Evolutionary conservation across 1,140 invertebrate species (phyloP), one percentile per base, ranked within the genome.

Genomic region (Sycophaga agraensis): DNA sequence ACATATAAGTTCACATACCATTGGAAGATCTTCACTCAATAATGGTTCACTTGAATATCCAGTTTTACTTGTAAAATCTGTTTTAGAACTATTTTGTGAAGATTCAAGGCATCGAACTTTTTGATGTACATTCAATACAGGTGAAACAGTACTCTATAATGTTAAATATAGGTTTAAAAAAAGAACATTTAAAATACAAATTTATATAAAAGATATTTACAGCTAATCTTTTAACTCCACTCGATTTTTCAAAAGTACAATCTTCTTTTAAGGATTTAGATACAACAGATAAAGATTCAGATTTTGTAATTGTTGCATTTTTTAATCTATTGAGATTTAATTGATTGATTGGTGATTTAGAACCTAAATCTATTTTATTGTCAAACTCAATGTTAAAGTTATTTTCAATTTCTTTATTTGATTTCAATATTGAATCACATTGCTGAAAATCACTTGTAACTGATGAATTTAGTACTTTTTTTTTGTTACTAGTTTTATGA

Each of bases 1-100:
- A 8, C 58, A 37, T 5, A 79, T 51, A 12, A 67, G 67, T 21
- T 77, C 72, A 53, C 60, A 73, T 40, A 68, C 61, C 59, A 70
- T 70, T 8, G 34, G 22, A 35, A 34, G 14, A 45, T 34, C 12
- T 9, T 46, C 21, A 48, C 9, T n/a, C 22, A 54, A n/a, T 31
- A 39, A 39, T 14, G 59, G 19, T 8, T 35, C 24, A 31, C 1
- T 40, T n/a, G 59, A 40, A 42, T 53, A 73, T 64, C 71, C 68
- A 11, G 65, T 68, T n/a, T 70, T 70, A 62, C 66, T 71, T 59
- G 16, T 53, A 8, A 57, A 58, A 12, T 28, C 62, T 45, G 39
- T 28, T 17, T 16, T 55, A 6, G 0, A 17, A n/a, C 0, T 17
- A 24, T 53, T 67, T n/a, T 54, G 26, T 12, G 66, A 62, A 48